phyloP scores from a whole-genome alignment of 2,113 vertebrate species.

The Labeo catla region DNA sequence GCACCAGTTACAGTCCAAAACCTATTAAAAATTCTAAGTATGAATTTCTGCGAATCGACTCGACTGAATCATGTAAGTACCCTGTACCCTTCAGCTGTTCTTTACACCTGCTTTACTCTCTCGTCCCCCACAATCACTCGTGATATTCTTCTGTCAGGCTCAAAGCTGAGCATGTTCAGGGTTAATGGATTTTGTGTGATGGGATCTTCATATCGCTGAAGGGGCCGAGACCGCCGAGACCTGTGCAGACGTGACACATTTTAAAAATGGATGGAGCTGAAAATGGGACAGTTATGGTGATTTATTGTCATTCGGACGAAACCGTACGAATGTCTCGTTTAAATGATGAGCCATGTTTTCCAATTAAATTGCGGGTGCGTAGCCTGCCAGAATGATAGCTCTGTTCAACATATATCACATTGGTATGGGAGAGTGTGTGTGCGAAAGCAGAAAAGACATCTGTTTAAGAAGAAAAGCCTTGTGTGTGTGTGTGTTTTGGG shows the following conservation, averaged over 20 bases:
- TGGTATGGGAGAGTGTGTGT: neutral
- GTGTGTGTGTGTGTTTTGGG: neutral
- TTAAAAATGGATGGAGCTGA: slow-evolving; percentile 38
- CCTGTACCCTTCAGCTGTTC: neutral
- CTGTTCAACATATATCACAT: slow-evolving; percentile 41
- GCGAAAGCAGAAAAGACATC: slow-evolving; percentile 18
- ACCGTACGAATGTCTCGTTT: slow-evolving; percentile 45
- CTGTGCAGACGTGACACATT: slow-evolving; percentile 4
- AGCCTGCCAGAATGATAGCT: slow-evolving; percentile 44
- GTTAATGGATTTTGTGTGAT: slow-evolving; percentile 50
- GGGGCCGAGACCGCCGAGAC: slow-evolving; percentile 23
- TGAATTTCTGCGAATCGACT: neutral
- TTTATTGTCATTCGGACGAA: slow-evolving; percentile 28
- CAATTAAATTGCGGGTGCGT: slow-evolving; percentile 46
- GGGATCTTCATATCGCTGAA: slow-evolving; percentile 51
- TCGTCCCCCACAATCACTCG: neutral
- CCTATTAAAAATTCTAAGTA: neutral
- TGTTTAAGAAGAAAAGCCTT: slow-evolving; percentile 16
- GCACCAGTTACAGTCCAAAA: too few species aligned
- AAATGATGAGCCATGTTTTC: slow-evolving; percentile 47
- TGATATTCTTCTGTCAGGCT: slow-evolving; percentile 13
- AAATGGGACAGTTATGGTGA: slow-evolving; percentile 45
- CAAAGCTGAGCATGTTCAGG: slow-evolving; percentile 23
- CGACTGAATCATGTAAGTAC: neutral
- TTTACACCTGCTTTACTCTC: neutral